phyloP scores from a whole-genome alignment of 2,888 invertebrate genomes.

The Leptothorax acervorum region DNA sequence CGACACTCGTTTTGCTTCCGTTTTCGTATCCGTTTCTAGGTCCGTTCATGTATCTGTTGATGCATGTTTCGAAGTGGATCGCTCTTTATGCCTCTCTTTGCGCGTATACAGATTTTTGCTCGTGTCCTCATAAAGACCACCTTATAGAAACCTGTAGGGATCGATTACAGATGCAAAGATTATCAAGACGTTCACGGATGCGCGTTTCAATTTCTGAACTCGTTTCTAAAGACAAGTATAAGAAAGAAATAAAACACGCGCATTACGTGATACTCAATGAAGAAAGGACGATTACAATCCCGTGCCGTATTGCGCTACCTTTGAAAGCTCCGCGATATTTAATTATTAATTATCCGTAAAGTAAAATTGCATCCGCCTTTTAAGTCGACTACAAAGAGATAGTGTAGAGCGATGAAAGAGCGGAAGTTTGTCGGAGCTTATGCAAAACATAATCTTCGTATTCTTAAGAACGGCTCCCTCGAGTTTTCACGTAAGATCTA shows the following conservation, averaged over 20 bases:
- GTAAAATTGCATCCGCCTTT: conserved; percentile 57
- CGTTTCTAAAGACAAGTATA: neutral
- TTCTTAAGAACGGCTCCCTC: conserved; percentile 48
- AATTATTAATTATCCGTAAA: conserved; percentile 57
- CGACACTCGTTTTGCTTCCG: conserved; percentile 19
- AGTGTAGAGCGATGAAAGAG: conserved; percentile 20
- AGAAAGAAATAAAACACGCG: neutral
- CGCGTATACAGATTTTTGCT: neutral
- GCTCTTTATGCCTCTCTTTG: neutral
- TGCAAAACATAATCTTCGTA: conserved; percentile 52
- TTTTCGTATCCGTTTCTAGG: conserved; percentile 10
- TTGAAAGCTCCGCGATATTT: conserved; percentile 45
- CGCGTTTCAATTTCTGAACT: neutral
- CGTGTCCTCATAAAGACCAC: neutral
- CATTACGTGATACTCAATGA: conserved; percentile 5
- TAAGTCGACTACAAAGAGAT: conserved; percentile 53
- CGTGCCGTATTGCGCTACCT: conserved; percentile 35
- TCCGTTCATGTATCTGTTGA: conserved; percentile 1
- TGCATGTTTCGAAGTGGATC: conserved; percentile 15
- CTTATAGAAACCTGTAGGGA: neutral
- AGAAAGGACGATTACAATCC: conserved; percentile 18
- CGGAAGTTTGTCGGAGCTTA: conserved; percentile 49
- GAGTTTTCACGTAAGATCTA: conserved; percentile 42
- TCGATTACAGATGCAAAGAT: neutral
- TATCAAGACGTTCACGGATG: neutral